Evolutionary conservation across 2,888 invertebrate genomes (phyloP), one percentile per base, ranked within the genome.

Genomic region (Diarsia brunnea): DNA sequence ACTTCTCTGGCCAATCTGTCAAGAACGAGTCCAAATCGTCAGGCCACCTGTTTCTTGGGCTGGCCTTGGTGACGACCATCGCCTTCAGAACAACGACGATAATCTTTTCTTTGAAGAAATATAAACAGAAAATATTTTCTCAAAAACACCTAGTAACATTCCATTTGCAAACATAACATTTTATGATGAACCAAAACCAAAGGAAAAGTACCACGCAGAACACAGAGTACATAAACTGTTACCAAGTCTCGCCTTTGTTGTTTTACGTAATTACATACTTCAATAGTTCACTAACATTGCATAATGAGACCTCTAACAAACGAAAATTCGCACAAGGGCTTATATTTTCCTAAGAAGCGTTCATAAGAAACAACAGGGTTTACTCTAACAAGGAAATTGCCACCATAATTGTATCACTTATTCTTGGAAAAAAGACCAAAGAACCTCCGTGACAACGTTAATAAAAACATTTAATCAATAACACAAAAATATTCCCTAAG

Each of bases 381-480:
- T 38, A 0, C 24, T 19, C 38, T 12, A n/a, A 31, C 63, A 53
- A 47, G 47, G 14, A 58, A 68, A 81, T 38, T 58, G 55, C 14
- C 24, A 49, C 55, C 43, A 31, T 10, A 69, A 61, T 14, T 14
- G 14, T 24, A 51, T 61, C 8, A 31, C 47, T n/a, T 31, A 58
- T 60, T 70, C 21, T 38, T 67, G 47, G 67, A 70, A 68, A n/a
- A 69, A 21, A 58, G 0, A 66, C 49, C 38, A 69, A 82, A 65
- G 58, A 69, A 47, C 43, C 16, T 16, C 38, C 49, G 49, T 69
- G 67, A 45, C 58, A 79, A 68, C 49, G 53, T 16, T 61, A 19
- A 60, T 27, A 70, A 83, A 81, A 79, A 61, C 73, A 51, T 71
- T 55, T 47, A 63, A 79, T 69, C 71, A 74, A 72, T 74, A 83